A percentile compares a stretch with the other conserved stretches of the same genome.
phyloP scores from a whole-genome alignment of 1,140 invertebrate genomes.

The Choristoneura fumiferana region DNA sequence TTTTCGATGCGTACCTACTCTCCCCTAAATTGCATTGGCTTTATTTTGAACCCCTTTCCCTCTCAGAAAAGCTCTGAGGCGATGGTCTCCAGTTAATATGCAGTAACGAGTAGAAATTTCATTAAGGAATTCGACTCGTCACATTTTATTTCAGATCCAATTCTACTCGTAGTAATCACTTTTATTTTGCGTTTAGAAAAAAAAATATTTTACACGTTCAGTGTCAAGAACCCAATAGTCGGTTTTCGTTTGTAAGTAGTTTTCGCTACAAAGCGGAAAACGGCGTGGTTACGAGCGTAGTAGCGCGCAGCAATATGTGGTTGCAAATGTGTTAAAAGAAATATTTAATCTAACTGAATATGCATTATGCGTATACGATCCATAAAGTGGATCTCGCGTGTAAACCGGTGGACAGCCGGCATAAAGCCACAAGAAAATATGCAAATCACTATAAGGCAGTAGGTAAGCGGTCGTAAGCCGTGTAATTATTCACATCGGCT shows the following conservation, averaged over 20 bases:
- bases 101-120: constrained; percentile 13
- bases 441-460: constrained; percentile 74
- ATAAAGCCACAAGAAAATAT: constrained; percentile 73
- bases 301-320: too few relatives aligned
- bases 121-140: background rate
- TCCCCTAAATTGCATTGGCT: constrained; percentile 16
- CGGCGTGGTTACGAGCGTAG: too few relatives aligned
- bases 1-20: background rate
- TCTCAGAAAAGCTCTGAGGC: constrained; percentile 5
- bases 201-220: too few relatives aligned
- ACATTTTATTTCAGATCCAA: background rate
- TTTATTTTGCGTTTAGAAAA: too few relatives aligned
- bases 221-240: too few relatives aligned
- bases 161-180: too few relatives aligned
- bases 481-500: constrained; percentile 78
- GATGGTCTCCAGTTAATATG: constrained; percentile 1
- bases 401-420: constrained; percentile 29
- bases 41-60: constrained; percentile 5
- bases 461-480: constrained; percentile 75
- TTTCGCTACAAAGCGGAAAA: too few relatives aligned
- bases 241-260: too few relatives aligned
- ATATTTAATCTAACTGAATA: constrained; percentile 14
- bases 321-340: too few relatives aligned
- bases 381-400: background rate
- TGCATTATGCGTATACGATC: constrained; percentile 6